Conservation (phyloP, 2,113 vertebrate species). For the Spea bombifrons region DNA sequence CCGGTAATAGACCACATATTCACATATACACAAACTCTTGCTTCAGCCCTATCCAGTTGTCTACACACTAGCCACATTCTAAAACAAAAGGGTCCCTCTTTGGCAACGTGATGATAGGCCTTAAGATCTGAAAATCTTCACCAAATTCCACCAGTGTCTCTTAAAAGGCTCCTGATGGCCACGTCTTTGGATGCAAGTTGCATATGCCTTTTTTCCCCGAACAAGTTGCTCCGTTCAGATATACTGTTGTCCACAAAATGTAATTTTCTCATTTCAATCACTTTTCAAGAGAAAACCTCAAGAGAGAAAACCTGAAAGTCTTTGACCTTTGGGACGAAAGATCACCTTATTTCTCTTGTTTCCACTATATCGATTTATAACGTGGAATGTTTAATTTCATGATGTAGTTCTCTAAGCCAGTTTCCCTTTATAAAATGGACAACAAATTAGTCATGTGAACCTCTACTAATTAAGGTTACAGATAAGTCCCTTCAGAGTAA, state of each 20-base stretch:
- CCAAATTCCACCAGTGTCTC: too few species aligned
- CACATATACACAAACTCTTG: too few species aligned
- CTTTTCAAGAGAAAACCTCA: constrained; percentile 45
- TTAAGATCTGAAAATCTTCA: too few species aligned
- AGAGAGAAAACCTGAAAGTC: constrained; percentile 45
- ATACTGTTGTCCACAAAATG: constrained; percentile 27
- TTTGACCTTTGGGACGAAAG: constrained; percentile 21
- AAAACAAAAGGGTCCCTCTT: too few species aligned
- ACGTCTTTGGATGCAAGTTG: too few species aligned
- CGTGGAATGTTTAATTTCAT: constrained; percentile 44
- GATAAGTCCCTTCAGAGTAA: constrained; percentile 42
- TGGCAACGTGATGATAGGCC: too few species aligned
- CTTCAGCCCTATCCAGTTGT: too few species aligned
- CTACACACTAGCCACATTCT: too few species aligned
- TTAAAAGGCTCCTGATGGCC: too few species aligned
- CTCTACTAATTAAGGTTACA: constrained; percentile 25
- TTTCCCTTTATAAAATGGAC: constrained; percentile 39
- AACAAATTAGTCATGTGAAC: constrained; percentile 42
- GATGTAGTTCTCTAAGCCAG: constrained; percentile 7
- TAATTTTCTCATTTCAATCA: constrained; percentile 45
- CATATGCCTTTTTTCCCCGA: not conserved
- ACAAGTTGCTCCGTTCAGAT: not conserved
- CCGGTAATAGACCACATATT: too few species aligned
- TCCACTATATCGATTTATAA: constrained; percentile 27
- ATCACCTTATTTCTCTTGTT: constrained; percentile 24